Base-by-base conservation (phyloP, 1,140 invertebrate genomes). In the Pemphigus obesinymphae region DNA sequence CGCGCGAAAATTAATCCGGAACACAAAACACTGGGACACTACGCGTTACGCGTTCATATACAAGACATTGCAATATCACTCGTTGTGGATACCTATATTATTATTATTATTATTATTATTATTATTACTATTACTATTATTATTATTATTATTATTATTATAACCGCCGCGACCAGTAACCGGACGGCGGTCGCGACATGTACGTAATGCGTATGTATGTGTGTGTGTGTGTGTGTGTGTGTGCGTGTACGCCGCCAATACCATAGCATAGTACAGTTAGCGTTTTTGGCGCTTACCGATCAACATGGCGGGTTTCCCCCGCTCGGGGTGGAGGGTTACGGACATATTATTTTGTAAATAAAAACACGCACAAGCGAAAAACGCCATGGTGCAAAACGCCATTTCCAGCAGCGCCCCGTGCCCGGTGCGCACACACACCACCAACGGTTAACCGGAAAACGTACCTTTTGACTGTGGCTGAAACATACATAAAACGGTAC, bases 261-360 rank as follows among this genome's bases (percentile, higher is more conserved):
- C 8, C 1, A 45, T 40, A 5, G 10, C 13, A 45, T 13, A 45
- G n/a, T 40, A 63, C 66, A 3, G 55, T 63, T 45, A 63, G 40
- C 76, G 76, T 80, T 80, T 78, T 80, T 80, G 76, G 76, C 76
- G 76, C 76, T 80, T 45, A 80, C n/a, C 34, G 76, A 80, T 80
- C 76, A 80, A 80, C 76, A 80, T 80, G 76, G 76, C 76, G 76
- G 55, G 76, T 61, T 20, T 7, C n/a, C 76, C 76, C 76, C 76
- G 76, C 6, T 43, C 55, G 76, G 75, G 75, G n/a, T n/a, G n/a
- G n/a, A n/a, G n/a, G 76, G 37, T 20, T 11, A 23, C n/a, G 40
- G 76, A 63, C 53, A 26, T 20, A 26, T 13, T 45, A 13, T 31
- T 78, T 80, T 31, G 76, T 73, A 73, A 73, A 73, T 73, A 73